phyloP scores from a whole-genome alignment of 2,888 invertebrate species.

The Pyralis farinalis region DNA sequence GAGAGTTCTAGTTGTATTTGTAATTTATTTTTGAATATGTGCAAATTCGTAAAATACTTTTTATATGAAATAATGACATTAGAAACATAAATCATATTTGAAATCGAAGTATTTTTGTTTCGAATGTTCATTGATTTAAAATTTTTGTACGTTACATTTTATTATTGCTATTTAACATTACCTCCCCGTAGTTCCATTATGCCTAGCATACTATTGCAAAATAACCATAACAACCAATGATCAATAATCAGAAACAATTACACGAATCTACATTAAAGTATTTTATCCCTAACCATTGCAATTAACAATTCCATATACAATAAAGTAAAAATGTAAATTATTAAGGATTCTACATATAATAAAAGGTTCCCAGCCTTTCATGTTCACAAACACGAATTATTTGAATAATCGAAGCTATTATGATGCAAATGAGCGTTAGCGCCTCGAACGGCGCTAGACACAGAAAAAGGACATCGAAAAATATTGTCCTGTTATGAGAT shows the following conservation, averaged over 20 bases:
- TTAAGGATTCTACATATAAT: conserved; percentile 26
- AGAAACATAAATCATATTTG: too few relatives aligned
- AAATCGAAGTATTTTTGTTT: not conserved
- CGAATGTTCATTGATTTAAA: not conserved
- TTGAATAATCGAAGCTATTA: conserved; percentile 55
- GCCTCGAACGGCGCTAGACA: conserved; percentile 60
- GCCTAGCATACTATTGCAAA: not conserved
- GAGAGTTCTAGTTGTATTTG: conserved; percentile 1
- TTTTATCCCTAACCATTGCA: conserved; percentile 13
- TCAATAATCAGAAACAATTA: not conserved
- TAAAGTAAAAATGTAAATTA: conserved; percentile 15
- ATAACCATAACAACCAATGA: not conserved
- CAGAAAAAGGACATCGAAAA: conserved; percentile 49
- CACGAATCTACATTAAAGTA: not conserved
- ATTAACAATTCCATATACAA: conserved; percentile 15
- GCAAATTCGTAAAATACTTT: not conserved
- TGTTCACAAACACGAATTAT: conserved; percentile 38
- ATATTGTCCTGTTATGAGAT: conserved; percentile 49
- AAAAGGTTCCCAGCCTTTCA: conserved; percentile 35
- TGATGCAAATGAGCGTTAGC: conserved; percentile 67
- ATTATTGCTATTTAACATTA: not conserved
- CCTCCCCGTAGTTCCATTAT: not conserved
- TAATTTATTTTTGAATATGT: conserved; percentile 13
- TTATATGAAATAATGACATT: not conserved
- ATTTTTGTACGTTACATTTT: not conserved